Percentiles rank a stretch among this genome's conserved stretches.
Evolutionary conservation across 2,888 invertebrate genomes (phyloP).

Genomic region (Eupithecia inturbata): DNA sequence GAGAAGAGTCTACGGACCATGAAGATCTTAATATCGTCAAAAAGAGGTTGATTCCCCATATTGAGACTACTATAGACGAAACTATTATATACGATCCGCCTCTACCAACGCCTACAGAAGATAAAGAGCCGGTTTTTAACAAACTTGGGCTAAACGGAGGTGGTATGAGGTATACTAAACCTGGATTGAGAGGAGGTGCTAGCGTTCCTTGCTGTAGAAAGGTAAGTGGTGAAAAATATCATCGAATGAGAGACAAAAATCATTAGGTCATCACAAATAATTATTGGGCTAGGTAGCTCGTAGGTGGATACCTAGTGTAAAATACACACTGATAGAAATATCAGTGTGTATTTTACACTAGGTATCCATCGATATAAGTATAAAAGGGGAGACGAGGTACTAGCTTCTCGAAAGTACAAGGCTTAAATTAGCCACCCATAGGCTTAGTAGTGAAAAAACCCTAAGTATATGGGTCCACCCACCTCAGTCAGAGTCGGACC

Average conservation of each 20-base stretch:
- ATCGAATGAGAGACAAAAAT: background rate
- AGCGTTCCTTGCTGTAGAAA: constrained; percentile 30
- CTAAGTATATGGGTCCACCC: too few relatives aligned
- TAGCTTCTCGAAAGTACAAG: too few relatives aligned
- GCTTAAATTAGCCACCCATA: too few relatives aligned
- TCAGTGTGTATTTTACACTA: too few relatives aligned
- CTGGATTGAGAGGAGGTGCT: constrained; percentile 52
- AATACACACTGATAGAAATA: too few relatives aligned
- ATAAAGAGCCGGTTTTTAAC: constrained; percentile 58
- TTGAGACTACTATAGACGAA: constrained; percentile 65
- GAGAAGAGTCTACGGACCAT: constrained; percentile 51
- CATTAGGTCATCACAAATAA: background rate
- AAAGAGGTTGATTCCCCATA: constrained; percentile 70
- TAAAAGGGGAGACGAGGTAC: too few relatives aligned
- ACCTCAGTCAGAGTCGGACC: too few relatives aligned
- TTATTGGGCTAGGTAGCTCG: too few relatives aligned
- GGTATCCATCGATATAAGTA: too few relatives aligned
- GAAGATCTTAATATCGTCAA: constrained; percentile 72
- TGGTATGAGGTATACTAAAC: constrained; percentile 26
- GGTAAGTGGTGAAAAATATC: constrained; percentile 22
- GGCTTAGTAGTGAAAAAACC: too few relatives aligned
- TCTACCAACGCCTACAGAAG: constrained; percentile 61
- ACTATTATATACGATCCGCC: constrained; percentile 69
- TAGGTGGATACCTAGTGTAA: too few relatives aligned
- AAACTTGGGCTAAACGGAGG: constrained; percentile 58